Evolutionary conservation across 2,113 vertebrate species (phyloP).

Genomic region (Rana temporaria): DNA sequence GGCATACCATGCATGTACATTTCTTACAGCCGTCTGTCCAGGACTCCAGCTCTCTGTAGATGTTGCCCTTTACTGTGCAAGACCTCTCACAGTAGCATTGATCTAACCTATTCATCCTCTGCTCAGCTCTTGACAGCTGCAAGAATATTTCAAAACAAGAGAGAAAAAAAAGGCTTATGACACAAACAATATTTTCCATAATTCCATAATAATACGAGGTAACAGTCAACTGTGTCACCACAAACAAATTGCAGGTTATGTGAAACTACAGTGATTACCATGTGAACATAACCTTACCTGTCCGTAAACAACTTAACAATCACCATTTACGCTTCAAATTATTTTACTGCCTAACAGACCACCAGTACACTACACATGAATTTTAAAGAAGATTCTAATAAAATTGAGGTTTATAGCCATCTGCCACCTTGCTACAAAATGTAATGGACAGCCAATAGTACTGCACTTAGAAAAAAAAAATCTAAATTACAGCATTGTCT

Average conservation of each 20-base stretch:
- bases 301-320: background rate
- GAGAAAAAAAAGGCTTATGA: background rate
- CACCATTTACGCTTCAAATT: background rate
- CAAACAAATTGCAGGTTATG: conserved; percentile 8
- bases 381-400: no score
- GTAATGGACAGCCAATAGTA: no score
- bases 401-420: no score
- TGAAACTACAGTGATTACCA: conserved; percentile 1
- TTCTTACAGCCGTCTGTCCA: conserved; percentile 98
- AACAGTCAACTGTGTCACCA: conserved; percentile 2
- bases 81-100: conserved; percentile 98
- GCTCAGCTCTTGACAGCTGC: conserved; percentile 94
- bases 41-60: conserved; percentile 92
- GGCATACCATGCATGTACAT: conserved; percentile 94
- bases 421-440: no score
- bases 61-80: conserved; percentile 88
- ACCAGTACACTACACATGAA: background rate
- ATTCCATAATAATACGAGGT: conserved; percentile 2
- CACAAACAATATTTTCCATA: conserved; percentile 33
- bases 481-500: no score
- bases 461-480: no score
- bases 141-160: conserved; percentile 65
- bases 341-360: no score
- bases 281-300: background rate
- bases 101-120: conserved; percentile 95